Evolutionary conservation across 1,140 invertebrate genomes (phyloP).

Genomic region (Drosophila willistoni): DNA sequence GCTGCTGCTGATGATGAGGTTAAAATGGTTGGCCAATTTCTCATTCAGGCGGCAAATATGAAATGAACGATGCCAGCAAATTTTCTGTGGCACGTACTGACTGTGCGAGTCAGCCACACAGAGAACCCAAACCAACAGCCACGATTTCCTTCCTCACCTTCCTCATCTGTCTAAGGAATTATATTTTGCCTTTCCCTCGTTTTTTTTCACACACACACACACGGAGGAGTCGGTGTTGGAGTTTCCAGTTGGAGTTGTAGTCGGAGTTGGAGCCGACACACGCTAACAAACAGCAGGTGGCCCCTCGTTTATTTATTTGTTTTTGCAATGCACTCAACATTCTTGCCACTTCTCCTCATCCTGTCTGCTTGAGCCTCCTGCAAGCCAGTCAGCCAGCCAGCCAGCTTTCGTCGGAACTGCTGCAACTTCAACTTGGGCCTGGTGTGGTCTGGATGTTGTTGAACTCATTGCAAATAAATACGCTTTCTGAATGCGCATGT

Average conservation of each 20-base stretch:
- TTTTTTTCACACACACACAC: conserved; percentile 15
- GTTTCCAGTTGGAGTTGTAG: neutral
- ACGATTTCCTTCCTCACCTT: conserved; percentile 11
- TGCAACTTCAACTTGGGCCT: conserved; percentile 3
- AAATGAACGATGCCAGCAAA: conserved; percentile 49
- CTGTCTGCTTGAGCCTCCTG: conserved; percentile 6
- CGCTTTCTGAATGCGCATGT: conserved; percentile 80
- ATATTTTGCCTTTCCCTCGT: conserved; percentile 51
- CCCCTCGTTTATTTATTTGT: conserved; percentile 78
- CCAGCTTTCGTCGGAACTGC: neutral
- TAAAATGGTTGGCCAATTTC: conserved; percentile 2
- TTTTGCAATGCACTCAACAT: conserved; percentile 51
- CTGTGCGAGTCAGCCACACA: neutral
- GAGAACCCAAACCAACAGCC: neutral
- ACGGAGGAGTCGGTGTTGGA: neutral
- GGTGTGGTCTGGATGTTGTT: conserved; percentile 57
- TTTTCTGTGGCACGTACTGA: conserved; percentile 37
- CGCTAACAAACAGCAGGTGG: conserved; percentile 78
- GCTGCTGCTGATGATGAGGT: neutral
- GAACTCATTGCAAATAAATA: conserved; percentile 81
- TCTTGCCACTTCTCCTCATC: conserved; percentile 31
- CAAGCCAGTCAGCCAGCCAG: no score
- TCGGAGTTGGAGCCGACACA: conserved; percentile 29
- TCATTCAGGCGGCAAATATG: conserved; percentile 52
- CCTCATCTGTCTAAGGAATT: conserved; percentile 58